These are phyloP conservation scores for Drosophila diplacantha DNA, from an alignment of 2,888 invertebrate species.

Conservation along the genomic window DNA sequence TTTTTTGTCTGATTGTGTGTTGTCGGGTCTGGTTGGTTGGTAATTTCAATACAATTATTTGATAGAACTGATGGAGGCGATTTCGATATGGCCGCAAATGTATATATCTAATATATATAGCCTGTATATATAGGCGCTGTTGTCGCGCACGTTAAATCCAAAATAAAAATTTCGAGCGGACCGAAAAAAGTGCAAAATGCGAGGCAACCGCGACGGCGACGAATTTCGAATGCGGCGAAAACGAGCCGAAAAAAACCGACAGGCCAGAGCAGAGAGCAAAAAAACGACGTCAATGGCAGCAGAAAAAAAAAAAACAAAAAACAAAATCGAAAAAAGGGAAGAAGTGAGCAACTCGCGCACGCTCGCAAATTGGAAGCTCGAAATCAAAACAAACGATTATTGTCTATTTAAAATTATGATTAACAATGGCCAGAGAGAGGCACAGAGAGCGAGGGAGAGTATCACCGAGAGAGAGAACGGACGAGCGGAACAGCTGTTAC, in stretches of 20 bases:
- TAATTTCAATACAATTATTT: slow-evolving; percentile 34
- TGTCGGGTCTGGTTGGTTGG: slow-evolving; percentile 13
- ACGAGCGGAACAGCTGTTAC: slow-evolving; percentile 57
- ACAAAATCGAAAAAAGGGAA: slow-evolving; percentile 28
- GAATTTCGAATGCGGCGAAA: slow-evolving; percentile 71
- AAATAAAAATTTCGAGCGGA: slow-evolving; percentile 45
- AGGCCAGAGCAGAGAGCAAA: slow-evolving; percentile 25
- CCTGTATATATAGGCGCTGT: slow-evolving; percentile 25
- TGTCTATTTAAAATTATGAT: slow-evolving; percentile 73
- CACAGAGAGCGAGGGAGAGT: slow-evolving; percentile 3
- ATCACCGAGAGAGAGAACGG: slow-evolving; percentile 9
- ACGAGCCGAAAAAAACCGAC: slow-evolving; percentile 54
- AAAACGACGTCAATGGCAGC: slow-evolving; percentile 41
- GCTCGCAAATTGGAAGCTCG: slow-evolving; percentile 65
- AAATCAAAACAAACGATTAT: slow-evolving; percentile 70
- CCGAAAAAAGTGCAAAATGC: slow-evolving; percentile 54
- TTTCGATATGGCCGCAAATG: slow-evolving; percentile 28
- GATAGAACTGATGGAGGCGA: slow-evolving; percentile 29
- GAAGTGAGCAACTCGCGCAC: slow-evolving; percentile 54
- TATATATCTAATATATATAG: slow-evolving; percentile 27
- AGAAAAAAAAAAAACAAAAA: slow-evolving; percentile 43
- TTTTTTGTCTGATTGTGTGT: slow-evolving; percentile 2
- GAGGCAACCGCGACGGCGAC: slow-evolving; percentile 66
- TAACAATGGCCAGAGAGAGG: slow-evolving; percentile 47
- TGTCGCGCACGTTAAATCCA: slow-evolving; percentile 38